Percentiles rank a stretch among this genome's conserved stretches.
Conservation (phyloP, 1,140 invertebrate species). For the Ladona fulva region DNA sequence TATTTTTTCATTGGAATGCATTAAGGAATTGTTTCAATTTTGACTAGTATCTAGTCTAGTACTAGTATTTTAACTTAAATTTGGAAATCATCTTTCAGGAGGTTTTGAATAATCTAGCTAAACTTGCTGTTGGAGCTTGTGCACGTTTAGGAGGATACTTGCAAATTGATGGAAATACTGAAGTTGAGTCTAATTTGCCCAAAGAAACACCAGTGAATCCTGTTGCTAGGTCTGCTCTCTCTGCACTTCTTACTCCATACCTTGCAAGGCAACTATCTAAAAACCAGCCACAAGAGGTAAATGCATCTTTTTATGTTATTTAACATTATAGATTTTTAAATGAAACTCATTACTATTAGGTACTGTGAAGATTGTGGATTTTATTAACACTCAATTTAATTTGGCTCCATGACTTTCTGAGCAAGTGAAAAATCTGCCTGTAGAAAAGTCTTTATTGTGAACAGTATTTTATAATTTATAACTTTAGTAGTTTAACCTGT, state of each 20-base stretch:
- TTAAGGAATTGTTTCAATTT: constrained; percentile 12
- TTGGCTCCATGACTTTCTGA: no score
- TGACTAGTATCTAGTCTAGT: constrained; percentile 2
- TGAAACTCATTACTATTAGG: no score
- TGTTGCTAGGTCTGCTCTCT: constrained; percentile 57
- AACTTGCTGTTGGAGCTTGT: constrained; percentile 74
- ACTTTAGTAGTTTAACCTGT: no score
- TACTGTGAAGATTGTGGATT: no score
- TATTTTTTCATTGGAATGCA: neutral
- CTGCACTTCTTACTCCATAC: constrained; percentile 83
- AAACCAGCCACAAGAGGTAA: constrained; percentile 61
- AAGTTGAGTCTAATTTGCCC: neutral
- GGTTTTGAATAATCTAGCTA: constrained; percentile 84
- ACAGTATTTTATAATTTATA: no score
- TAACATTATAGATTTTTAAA: constrained; percentile 29
- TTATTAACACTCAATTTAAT: no score
- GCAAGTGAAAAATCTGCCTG: no score
- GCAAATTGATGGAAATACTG: constrained; percentile 47
- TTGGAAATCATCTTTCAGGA: constrained; percentile 50
- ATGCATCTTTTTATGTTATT: constrained; percentile 20
- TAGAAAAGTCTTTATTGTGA: no score
- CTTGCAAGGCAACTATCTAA: constrained; percentile 66
- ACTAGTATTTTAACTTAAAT: constrained; percentile 19
- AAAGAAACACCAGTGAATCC: constrained; percentile 44
- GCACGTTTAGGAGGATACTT: constrained; percentile 68